Evolutionary conservation across 2,888 invertebrate species (phyloP), one percentile per base, ranked within the genome.

Genomic region (Melieria crassipennis): DNA sequence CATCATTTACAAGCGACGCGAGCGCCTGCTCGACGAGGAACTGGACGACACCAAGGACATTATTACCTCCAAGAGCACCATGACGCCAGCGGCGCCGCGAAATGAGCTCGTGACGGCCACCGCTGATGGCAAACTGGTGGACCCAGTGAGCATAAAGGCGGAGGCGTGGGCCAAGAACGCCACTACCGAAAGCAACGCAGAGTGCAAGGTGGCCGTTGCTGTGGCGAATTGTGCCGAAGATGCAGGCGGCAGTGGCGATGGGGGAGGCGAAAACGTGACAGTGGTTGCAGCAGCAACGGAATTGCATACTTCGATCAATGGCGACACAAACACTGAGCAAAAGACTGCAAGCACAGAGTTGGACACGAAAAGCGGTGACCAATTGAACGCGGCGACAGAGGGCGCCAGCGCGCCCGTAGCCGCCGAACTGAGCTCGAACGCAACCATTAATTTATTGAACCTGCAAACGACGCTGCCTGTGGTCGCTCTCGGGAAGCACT

Each of bases 1-100:
- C 0, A 91, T 94, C 48, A 87, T 94, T 56, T 94, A 94, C 79
- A 91, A 91, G 73, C 88, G 91, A 9, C 90, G 91, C 75, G 89
- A 85, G 70, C 82, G 83, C 4, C 79, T 87, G 43, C 76, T 87
- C 4, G 87, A 87, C 58, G 87, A 87, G 73, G 87, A 87, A 72
- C 78, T 87, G 42, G 84, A 85, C 70, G 87, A 87, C 69, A 83
- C 82, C 71, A 86, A 86, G 77, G 86, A 87, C 65, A 82, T 87
- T 16, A 87, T 87, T 62, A 87, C 86, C 10, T 84, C 85, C 42
- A 83, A 82, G 75, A 83, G 80, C 42, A 78, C 81, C 5, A 75
- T 73, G 68, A 68, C 63, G 43, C 67, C 76, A 65, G 70, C 70
- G 45, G 16, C 68, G 1, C 70, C 70, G 1, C 70, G 65, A 52